These are phyloP conservation scores for Byasa hedistus DNA, from an alignment of 2,888 invertebrate species.

Conservation along the genomic window DNA sequence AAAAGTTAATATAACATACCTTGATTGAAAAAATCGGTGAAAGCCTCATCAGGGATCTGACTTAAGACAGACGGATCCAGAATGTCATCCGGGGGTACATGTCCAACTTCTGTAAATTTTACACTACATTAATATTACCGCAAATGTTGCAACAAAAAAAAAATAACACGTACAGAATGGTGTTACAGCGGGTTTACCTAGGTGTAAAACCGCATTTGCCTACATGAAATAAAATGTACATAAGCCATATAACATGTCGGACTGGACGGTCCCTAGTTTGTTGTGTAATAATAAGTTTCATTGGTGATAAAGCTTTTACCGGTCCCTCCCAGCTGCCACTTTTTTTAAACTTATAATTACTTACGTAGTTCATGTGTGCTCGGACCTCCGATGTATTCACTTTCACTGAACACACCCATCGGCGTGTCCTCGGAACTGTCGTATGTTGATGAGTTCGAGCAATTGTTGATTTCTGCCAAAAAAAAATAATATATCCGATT, in stretches of 20 bases:
- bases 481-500: not conserved
- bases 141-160: not conserved
- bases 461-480: conserved; percentile 69
- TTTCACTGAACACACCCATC: conserved; percentile 80
- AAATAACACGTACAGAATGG: not conserved
- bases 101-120: conserved; percentile 74
- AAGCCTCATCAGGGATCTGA: conserved; percentile 74
- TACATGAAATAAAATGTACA: no score
- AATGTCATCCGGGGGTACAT: conserved; percentile 82
- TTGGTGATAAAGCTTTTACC: no score
- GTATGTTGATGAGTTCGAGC: conserved; percentile 82
- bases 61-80: conserved; percentile 74
- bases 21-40: conserved; percentile 83
- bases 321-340: no score
- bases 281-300: no score
- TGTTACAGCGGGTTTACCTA: no score
- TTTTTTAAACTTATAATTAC: conserved; percentile 34
- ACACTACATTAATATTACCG: not conserved
- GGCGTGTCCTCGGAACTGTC: conserved; percentile 82
- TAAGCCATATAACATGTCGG: no score
- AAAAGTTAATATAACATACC: conserved; percentile 48
- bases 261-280: no score
- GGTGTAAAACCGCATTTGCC: no score
- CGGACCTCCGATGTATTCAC: conserved; percentile 74
- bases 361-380: conserved; percentile 70